Evolutionary conservation across 2,797 vertebrate genomes (phyloP).

Genomic region (Sebastes nivosus): DNA sequence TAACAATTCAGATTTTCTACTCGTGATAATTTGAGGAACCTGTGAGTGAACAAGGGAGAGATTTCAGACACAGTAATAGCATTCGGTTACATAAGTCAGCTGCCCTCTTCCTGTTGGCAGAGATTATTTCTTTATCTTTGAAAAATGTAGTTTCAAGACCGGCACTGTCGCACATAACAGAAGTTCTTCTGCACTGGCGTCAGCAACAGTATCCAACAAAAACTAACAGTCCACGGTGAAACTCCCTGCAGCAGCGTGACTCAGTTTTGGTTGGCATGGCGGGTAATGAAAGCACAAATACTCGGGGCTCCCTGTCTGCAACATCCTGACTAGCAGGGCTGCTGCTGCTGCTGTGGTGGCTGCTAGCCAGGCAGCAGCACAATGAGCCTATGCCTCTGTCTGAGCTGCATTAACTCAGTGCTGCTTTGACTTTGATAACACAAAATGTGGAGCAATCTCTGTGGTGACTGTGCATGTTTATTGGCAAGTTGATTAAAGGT

Average conservation of each 20-base stretch:
- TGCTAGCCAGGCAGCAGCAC: conserved; percentile 27
- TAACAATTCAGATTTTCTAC: conserved; percentile 1
- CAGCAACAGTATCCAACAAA: conserved; percentile 54
- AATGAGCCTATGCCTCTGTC: conserved; percentile 13
- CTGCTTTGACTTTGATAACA: conserved; percentile 20
- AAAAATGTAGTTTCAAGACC: conserved; percentile 12
- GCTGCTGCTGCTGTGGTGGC: conserved; percentile 13
- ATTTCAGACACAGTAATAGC: conserved; percentile 9
- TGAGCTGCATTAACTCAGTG: not conserved
- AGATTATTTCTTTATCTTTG: conserved; percentile 37
- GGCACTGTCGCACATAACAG: conserved; percentile 1
- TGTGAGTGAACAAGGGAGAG: conserved; percentile 7
- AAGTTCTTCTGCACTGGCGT: conserved; percentile 24
- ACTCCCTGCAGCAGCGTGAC: conserved; percentile 46
- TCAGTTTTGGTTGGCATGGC: conserved; percentile 62
- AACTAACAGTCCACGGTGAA: conserved; percentile 48
- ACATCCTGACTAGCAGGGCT: conserved; percentile 30
- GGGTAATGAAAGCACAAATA: conserved; percentile 45
- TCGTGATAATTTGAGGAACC: conserved; percentile 14
- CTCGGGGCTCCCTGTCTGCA: conserved; percentile 22
- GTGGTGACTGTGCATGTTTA: not conserved
- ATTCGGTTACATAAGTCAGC: conserved; percentile 25
- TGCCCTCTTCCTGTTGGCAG: conserved; percentile 35
- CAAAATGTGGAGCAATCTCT: not conserved
- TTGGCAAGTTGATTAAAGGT: not conserved